Evolutionary conservation across 2,888 invertebrate species (phyloP).

Genomic region (Dascillus cervinus): DNA sequence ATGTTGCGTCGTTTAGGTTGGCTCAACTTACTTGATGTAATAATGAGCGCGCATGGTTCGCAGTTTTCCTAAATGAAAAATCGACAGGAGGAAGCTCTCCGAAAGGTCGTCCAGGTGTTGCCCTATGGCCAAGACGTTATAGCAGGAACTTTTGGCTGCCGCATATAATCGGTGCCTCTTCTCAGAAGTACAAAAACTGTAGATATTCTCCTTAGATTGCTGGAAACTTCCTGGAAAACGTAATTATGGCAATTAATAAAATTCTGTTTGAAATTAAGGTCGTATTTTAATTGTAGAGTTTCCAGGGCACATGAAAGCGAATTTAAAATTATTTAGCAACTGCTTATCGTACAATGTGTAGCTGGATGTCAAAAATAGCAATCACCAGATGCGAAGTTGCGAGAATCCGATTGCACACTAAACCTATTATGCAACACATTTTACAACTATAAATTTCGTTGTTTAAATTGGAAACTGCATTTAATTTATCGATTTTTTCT

Average conservation of each 20-base stretch:
- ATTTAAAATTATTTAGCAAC: too few relatives aligned
- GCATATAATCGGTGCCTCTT: conserved; percentile 68
- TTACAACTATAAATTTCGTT: too few relatives aligned
- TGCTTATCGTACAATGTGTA: too few relatives aligned
- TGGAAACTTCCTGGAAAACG: conserved; percentile 45
- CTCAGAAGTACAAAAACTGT: conserved; percentile 67
- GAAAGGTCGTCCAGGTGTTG: conserved; percentile 81
- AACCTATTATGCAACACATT: too few relatives aligned
- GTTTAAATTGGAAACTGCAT: too few relatives aligned
- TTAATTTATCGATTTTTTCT: too few relatives aligned
- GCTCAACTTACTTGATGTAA: conserved; percentile 52
- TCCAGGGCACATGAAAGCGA: too few relatives aligned
- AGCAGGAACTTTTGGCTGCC: conserved; percentile 66
- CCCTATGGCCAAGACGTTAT: conserved; percentile 81
- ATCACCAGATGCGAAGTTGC: too few relatives aligned
- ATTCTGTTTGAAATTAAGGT: conserved; percentile 1
- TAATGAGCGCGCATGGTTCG: conserved; percentile 76
- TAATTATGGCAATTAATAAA: conserved; percentile 6
- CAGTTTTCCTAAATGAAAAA: conserved; percentile 73
- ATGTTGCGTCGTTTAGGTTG: background rate
- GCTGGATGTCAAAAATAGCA: too few relatives aligned
- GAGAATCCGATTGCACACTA: too few relatives aligned
- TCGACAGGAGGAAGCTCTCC: conserved; percentile 72
- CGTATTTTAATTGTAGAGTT: too few relatives aligned
- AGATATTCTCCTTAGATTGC: conserved; percentile 38